Percentiles rank a stretch among this genome's conserved stretches.
Evolutionary conservation across 2,888 invertebrate species (phyloP).

Genomic region (Lydus trimaculatus): DNA sequence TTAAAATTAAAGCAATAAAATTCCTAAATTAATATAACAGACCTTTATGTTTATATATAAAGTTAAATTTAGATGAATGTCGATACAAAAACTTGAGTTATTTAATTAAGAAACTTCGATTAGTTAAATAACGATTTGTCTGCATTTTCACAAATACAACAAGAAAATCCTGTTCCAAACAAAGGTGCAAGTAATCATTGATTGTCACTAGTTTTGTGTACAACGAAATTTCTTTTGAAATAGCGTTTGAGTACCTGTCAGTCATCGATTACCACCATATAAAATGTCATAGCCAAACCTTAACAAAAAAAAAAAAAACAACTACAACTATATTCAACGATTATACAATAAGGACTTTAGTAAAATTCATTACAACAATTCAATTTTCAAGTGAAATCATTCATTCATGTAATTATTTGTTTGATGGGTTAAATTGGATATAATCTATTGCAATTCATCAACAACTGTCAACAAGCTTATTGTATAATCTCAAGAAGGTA

Average conservation of each 20-base stretch:
- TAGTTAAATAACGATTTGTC: not conserved
- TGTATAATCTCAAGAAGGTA: constrained; percentile 45
- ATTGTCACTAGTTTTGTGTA: not conserved
- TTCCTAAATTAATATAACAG: not conserved
- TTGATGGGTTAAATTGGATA: constrained; percentile 38
- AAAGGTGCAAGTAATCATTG: not conserved
- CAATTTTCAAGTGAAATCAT: constrained; percentile 41
- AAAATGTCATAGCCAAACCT: constrained; percentile 39
- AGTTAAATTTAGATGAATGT: too few relatives aligned
- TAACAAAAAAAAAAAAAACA: constrained; percentile 32
- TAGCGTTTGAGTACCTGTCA: constrained; percentile 44
- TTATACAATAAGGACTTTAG: constrained; percentile 35
- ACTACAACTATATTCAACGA: constrained; percentile 23
- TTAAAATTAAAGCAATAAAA: not conserved
- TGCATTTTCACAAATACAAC: not conserved
- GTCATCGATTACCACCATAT: constrained; percentile 43
- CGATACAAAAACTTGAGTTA: too few relatives aligned
- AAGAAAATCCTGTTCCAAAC: not conserved
- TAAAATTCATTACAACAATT: constrained; percentile 44
- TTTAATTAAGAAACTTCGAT: not conserved
- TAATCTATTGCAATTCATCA: constrained; percentile 51
- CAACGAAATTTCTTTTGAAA: constrained; percentile 16
- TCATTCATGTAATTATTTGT: constrained; percentile 48
- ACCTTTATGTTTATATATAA: too few relatives aligned
- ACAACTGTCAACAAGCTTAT: constrained; percentile 43